A percentile compares a stretch with the other conserved stretches of the same genome.
phyloP scores from a whole-genome alignment of 2,113 vertebrate species.

The Psephotus haematonotus region DNA sequence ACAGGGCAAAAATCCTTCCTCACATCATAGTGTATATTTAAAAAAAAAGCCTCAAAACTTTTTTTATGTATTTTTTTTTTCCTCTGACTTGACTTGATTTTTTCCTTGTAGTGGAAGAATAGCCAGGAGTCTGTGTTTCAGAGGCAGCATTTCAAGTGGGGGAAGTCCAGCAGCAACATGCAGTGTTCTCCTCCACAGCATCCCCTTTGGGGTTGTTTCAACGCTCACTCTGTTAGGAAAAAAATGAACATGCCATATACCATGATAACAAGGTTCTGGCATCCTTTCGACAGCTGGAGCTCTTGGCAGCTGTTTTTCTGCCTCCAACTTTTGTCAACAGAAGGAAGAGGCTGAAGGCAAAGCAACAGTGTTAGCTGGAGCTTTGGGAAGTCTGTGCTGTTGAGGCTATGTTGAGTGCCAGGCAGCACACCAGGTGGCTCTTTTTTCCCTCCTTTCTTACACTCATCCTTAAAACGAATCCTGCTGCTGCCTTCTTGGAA shows the following conservation, averaged over 20 bases:
- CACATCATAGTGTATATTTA: not conserved
- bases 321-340: not conserved
- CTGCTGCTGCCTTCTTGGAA: not conserved
- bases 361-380: not conserved
- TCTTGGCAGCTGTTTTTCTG: not conserved
- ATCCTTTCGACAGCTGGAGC: not conserved
- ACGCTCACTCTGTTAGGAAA: not conserved
- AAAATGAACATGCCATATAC: not conserved
- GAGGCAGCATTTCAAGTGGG: not conserved
- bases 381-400: not conserved
- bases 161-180: accelerated
- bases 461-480: not conserved
- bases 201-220: not conserved
- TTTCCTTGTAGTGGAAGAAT: not conserved
- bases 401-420: accelerated
- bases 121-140: not conserved
- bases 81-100: not conserved
- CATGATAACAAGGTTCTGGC: not conserved
- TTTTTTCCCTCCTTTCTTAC: not conserved
- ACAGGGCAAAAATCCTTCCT: not conserved
- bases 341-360: not conserved
- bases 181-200: accelerated
- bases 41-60: not conserved
- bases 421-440: not conserved
- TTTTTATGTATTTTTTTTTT: not conserved